Conservation (phyloP, 2,797 vertebrate species). For the Botia kubotai region DNA sequence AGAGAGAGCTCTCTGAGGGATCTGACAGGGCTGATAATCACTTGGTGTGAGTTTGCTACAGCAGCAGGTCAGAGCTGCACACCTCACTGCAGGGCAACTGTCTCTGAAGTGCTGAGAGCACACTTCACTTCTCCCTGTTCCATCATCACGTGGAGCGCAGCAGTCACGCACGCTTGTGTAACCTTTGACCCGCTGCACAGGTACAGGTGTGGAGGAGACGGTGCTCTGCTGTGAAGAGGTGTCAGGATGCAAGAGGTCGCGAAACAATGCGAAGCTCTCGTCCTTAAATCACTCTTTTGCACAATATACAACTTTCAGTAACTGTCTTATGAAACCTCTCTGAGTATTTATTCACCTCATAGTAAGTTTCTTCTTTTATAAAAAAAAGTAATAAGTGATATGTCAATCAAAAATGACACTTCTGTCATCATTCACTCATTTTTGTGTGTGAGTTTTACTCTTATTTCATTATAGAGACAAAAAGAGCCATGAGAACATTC, state of each 20-base stretch:
- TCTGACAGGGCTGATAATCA: constrained; percentile 48
- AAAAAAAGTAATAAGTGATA: too few species aligned
- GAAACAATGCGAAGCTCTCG: neutral
- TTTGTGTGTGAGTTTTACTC: too few species aligned
- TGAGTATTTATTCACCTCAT: too few species aligned
- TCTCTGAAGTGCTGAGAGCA: constrained; percentile 23
- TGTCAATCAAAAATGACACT: too few species aligned
- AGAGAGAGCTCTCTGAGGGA: constrained; percentile 16
- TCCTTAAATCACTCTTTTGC: neutral
- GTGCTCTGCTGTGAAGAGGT: constrained; percentile 23
- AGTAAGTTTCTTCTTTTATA: too few species aligned
- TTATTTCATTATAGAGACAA: too few species aligned
- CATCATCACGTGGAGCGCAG: neutral
- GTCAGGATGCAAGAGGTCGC: neutral
- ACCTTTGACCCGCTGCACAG: neutral
- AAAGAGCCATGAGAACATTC: too few species aligned
- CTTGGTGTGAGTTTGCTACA: constrained; percentile 29
- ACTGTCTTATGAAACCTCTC: too few species aligned
- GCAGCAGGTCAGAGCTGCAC: constrained; percentile 13
- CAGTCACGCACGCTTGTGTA: constrained; percentile 11
- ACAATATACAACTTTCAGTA: neutral
- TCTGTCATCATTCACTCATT: too few species aligned
- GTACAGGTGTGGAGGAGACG: constrained; percentile 35
- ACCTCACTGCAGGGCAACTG: neutral
- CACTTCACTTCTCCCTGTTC: constrained; percentile 24